These are phyloP conservation scores for Micronycteris hirsuta DNA, from an alignment of 2,113 vertebrate species.

Conservation along the genomic window DNA sequence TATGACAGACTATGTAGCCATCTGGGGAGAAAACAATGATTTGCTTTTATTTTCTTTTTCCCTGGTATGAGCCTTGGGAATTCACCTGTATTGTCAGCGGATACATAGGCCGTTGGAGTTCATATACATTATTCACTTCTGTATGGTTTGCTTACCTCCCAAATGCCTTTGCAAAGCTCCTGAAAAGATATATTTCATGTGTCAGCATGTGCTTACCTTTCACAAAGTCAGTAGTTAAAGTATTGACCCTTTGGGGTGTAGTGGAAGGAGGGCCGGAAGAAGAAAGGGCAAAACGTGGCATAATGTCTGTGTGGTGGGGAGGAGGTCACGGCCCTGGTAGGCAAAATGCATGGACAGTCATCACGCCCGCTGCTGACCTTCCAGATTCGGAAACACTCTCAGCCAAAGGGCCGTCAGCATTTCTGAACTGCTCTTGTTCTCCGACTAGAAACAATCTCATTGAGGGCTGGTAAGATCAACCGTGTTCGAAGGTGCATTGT, in stretches of 20 bases:
- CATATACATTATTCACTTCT: not conserved
- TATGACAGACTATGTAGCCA: not conserved
- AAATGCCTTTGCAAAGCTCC: not conserved
- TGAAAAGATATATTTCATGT: not conserved
- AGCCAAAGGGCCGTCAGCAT: not conserved
- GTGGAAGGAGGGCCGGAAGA: fast-evolving
- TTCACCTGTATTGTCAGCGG: not conserved
- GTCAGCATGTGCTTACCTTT: not conserved
- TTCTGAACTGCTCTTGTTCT: not conserved
- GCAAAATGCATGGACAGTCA: not conserved
- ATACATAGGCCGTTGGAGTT: not conserved
- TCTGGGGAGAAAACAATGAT: not conserved
- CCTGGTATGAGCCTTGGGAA: not conserved
- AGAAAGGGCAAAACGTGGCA: not conserved
- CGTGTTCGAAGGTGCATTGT: not conserved
- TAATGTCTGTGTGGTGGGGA: not conserved
- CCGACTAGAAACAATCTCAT: not conserved
- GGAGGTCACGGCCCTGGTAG: fast-evolving
- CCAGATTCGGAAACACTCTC: not conserved
- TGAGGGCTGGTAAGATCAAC: not conserved
- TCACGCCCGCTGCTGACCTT: fast-evolving
- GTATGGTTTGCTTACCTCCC: not conserved
- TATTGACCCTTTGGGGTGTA: not conserved
- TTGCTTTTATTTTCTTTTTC: not conserved
- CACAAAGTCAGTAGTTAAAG: not conserved